phyloP scores from a whole-genome alignment of 2,113 vertebrate genomes.

The Girardinichthys multiradiatus region DNA sequence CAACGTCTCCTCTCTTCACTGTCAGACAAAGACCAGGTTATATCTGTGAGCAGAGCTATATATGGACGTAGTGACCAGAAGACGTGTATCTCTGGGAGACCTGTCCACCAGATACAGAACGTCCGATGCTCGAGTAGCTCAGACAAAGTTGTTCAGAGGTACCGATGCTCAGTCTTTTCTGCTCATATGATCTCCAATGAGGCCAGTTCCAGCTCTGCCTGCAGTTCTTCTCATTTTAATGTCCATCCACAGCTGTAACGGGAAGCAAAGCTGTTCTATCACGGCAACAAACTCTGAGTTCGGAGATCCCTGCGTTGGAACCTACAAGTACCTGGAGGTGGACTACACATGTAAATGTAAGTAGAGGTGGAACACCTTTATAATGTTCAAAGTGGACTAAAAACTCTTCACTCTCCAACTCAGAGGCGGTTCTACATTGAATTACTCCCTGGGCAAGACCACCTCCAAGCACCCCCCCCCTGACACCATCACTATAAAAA shows the following conservation, averaged over 20 bases:
- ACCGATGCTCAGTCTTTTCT: neutral
- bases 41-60: neutral
- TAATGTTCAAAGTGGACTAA: no score
- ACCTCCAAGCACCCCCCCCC: no score
- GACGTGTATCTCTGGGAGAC: neutral
- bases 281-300: neutral
- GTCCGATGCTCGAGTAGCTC: neutral
- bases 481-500: no score
- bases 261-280: neutral
- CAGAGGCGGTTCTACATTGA: no score
- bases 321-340: conserved; percentile 27
- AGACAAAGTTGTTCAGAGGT: neutral
- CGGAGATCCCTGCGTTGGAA: conserved; percentile 3
- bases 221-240: no score
- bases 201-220: no score
- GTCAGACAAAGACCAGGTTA: neutral
- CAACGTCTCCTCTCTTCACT: neutral
- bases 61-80: conserved; percentile 19
- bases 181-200: no score
- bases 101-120: neutral
- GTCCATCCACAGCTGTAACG: conserved; percentile 20
- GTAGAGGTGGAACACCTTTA: no score
- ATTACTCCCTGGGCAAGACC: no score
- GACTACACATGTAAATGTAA: no score
- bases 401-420: no score